Evolutionary conservation across 2,888 invertebrate genomes (phyloP).

Genomic region (Silvanus unidentatus): DNA sequence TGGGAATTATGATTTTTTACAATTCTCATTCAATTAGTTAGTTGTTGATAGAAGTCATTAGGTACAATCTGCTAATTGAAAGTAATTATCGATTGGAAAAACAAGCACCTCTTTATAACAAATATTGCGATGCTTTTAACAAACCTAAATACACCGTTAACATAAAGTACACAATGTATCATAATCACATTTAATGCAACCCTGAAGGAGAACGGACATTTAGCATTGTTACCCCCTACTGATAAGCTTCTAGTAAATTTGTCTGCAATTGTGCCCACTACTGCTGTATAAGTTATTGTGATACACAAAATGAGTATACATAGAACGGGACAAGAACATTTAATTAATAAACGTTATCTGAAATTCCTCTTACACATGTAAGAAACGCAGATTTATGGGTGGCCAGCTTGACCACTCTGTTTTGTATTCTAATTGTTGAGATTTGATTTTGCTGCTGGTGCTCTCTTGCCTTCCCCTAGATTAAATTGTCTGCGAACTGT

Average conservation of each 20-base stretch:
- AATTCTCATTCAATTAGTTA: no score
- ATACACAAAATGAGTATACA: no score
- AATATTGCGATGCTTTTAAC: neutral
- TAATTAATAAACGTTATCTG: constrained; percentile 3
- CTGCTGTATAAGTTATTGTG: no score
- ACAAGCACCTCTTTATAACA: neutral
- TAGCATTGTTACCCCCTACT: neutral
- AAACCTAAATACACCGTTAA: neutral
- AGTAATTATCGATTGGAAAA: no score
- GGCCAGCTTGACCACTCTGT: constrained; percentile 1
- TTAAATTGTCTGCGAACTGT: neutral
- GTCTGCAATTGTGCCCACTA: neutral
- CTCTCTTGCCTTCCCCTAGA: constrained; percentile 1
- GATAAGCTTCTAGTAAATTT: constrained; percentile 2
- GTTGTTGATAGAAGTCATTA: no score
- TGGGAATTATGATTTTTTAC: no score
- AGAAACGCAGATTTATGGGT: constrained; percentile 1
- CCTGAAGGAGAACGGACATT: no score
- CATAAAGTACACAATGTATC: no score
- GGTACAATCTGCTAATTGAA: no score
- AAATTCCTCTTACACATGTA: neutral
- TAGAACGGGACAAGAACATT: constrained; percentile 1
- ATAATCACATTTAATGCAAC: no score
- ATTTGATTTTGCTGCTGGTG: neutral
- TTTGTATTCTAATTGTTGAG: constrained; percentile 3